Percentiles rank a stretch among this genome's conserved stretches.
These are phyloP conservation scores for Agrilus mali DNA, from an alignment of 2,888 invertebrate genomes.

Conservation along the genomic window DNA sequence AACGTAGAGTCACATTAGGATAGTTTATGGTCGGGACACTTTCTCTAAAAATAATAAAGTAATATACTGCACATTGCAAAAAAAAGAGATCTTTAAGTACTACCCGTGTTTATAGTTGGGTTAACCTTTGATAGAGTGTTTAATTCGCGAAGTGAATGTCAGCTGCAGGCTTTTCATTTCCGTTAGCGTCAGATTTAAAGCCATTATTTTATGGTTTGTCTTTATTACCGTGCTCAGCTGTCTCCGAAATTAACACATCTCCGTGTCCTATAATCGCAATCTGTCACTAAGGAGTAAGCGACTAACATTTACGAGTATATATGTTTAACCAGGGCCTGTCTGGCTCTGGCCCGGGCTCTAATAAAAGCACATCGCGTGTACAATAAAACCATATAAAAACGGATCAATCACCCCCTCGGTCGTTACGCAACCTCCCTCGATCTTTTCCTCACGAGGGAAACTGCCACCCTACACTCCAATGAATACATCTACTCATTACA, in stretches of 20 bases:
- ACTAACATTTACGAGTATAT: slow-evolving; percentile 1
- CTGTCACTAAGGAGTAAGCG: slow-evolving; percentile 22
- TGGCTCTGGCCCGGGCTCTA: slow-evolving; percentile 17
- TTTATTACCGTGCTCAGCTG: slow-evolving; percentile 7
- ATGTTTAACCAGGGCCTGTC: slow-evolving; percentile 4
- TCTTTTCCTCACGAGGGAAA: slow-evolving; percentile 25
- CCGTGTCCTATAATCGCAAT: slow-evolving; percentile 26
- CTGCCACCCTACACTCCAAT: slow-evolving; percentile 23
- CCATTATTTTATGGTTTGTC: too few relatives aligned
- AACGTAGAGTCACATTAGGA: too few relatives aligned
- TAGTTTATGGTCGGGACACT: too few relatives aligned
- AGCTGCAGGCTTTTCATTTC: too few relatives aligned
- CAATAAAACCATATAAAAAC: slow-evolving; percentile 33
- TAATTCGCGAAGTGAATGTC: too few relatives aligned
- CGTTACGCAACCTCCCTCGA: slow-evolving; percentile 19
- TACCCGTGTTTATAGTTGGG: too few relatives aligned
- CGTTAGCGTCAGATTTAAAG: too few relatives aligned
- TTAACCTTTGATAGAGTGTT: too few relatives aligned
- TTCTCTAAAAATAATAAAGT: too few relatives aligned
- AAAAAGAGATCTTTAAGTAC: too few relatives aligned
- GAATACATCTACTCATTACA: slow-evolving; percentile 33
- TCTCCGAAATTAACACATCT: slow-evolving; percentile 27
- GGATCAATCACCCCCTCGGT: slow-evolving; percentile 25
- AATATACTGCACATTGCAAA: too few relatives aligned
- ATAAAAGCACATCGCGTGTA: slow-evolving; percentile 31